Evolutionary conservation across 23 tunicate species (phyloP), one percentile per base, ranked within the genome.

Genomic region (Styela clava): DNA sequence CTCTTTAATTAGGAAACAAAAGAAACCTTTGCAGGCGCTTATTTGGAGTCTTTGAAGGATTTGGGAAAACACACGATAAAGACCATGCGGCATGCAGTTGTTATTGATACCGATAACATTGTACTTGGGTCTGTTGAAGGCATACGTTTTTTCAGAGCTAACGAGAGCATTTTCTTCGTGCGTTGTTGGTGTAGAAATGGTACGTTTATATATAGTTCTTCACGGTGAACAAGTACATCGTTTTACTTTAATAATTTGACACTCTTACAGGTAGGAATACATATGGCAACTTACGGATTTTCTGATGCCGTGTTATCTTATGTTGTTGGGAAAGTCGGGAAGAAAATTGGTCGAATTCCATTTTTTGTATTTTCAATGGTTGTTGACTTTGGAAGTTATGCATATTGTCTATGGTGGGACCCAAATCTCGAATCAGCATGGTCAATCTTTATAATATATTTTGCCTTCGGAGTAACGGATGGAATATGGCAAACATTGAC

Each of bases 101-200:
- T 74, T 87, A 25, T 69, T 87, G 1, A 82, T 78, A 24, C 86
- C 86, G 24, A 62, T 82, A 29, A 72, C 86, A 1, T 61, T 82
- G 2, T 87, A 87, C 64, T 70, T 31, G 52, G 91, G 91, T 1
- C 74, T 86, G 37, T 30, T 68, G 12, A 74, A 81, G 83, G 35
- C 81, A 18, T 82, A 74, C 74, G 85, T 26, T 22, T 82, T 87
- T 62, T 37, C 85, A 16, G 91, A 87, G 33, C n/a, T 87, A 9
- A 74, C 91, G 12, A 67, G 91, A 67, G 82, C 91, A 26, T 87
- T 33, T 33, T 79, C 79, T 19, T 87, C 91, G 26, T 87, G 91
- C 78, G 74, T 82, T 72, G 33, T 87, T 21, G 91, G 91, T 2
- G 86, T 87, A 28, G 83, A 67, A 44, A 83, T 81, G 78, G 91